These are phyloP conservation scores for Procambarus clarkii DNA, from an alignment of 1,140 invertebrate genomes.

Conservation along the genomic window DNA sequence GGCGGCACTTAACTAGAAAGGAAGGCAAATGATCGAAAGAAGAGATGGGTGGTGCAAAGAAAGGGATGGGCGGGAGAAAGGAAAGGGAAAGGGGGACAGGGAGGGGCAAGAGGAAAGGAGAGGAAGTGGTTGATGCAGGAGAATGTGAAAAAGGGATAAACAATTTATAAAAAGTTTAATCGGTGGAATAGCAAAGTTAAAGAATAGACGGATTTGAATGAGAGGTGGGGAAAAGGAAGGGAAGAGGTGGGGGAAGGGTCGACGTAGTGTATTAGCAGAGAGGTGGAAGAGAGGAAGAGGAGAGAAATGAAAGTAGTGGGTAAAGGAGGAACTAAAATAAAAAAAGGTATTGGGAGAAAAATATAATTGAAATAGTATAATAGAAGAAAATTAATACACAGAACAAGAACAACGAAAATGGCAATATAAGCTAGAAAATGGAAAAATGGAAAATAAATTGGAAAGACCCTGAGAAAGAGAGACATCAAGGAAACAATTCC, in stretches of 20 bases:
- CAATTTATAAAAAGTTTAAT: not conserved
- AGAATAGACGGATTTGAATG: not conserved
- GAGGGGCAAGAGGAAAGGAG: not conserved
- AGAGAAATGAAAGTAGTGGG: not conserved
- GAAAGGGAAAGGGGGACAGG: not conserved
- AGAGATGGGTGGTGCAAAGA: too few species aligned
- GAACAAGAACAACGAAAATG: not conserved
- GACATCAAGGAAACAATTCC: not conserved
- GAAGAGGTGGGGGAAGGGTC: not conserved
- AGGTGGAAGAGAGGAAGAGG: not conserved
- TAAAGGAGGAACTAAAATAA: not conserved
- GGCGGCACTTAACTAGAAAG: not conserved
- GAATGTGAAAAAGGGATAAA: not conserved
- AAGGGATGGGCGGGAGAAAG: too few species aligned
- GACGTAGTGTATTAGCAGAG: not conserved
- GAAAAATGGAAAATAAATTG: not conserved
- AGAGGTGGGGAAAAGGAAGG: too few species aligned
- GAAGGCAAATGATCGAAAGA: not conserved
- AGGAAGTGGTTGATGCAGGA: not conserved
- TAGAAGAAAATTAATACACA: not conserved
- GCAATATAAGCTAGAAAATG: not conserved
- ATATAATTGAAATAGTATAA: too few species aligned
- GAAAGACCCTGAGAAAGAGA: not conserved
- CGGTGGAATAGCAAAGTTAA: not conserved
- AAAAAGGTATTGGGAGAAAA: not conserved